phyloP scores from a whole-genome alignment of 2,113 vertebrate species.

The Labeo rohita region DNA sequence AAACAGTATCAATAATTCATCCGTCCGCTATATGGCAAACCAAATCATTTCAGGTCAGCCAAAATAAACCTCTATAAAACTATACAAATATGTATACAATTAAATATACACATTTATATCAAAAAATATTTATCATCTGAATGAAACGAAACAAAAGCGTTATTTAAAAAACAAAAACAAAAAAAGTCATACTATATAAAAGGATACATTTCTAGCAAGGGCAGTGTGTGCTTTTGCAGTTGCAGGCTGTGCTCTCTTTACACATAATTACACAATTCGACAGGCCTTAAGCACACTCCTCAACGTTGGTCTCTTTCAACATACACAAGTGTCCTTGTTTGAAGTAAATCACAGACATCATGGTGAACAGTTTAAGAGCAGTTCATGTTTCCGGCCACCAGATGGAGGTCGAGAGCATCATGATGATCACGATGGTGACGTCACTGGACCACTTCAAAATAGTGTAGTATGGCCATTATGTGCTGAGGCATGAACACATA shows the following conservation, averaged over 20 bases:
- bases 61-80: slow-evolving; percentile 64
- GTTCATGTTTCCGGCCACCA: slow-evolving; percentile 27
- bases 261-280: slow-evolving; percentile 37
- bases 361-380: slow-evolving; percentile 10
- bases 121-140: slow-evolving; percentile 60
- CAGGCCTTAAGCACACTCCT: neutral
- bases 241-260: slow-evolving; percentile 31
- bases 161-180: slow-evolving; percentile 15
- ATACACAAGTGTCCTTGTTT: slow-evolving; percentile 35
- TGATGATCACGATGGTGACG: slow-evolving; percentile 15
- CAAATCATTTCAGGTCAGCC: slow-evolving; percentile 36
- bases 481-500: slow-evolving; percentile 99
- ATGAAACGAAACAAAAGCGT: slow-evolving; percentile 44
- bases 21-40: slow-evolving; percentile 14
- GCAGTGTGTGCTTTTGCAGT: slow-evolving; percentile 51
- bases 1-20: slow-evolving; percentile 22
- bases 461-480: slow-evolving; percentile 98
- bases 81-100: slow-evolving; percentile 71
- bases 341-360: slow-evolving; percentile 23
- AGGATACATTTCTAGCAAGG: slow-evolving; percentile 52
- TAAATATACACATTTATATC: slow-evolving; percentile 62
- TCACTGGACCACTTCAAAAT: slow-evolving; percentile 95
- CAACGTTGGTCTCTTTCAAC: neutral
- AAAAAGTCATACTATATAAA: slow-evolving; percentile 28
- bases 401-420: neutral